Evolutionary conservation across 2,888 invertebrate species (phyloP).

Genomic region (Noctua janthina): DNA sequence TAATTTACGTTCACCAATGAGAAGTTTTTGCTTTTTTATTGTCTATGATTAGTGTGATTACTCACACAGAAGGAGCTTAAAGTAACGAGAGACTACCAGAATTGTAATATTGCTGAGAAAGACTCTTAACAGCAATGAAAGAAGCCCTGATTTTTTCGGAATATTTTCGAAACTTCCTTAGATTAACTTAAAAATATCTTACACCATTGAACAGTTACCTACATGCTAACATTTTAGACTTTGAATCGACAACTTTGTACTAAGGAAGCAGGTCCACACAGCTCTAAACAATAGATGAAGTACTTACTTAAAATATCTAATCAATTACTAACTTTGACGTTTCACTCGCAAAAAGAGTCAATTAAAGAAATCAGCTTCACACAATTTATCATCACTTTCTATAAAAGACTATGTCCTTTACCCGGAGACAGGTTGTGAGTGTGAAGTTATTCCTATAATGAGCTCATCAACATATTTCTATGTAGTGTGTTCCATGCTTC

Average conservation of each 20-base stretch:
- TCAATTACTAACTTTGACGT: neutral
- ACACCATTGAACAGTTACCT: neutral
- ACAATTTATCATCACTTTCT: conserved; percentile 45
- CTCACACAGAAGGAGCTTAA: neutral
- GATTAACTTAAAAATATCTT: neutral
- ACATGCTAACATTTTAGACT: neutral
- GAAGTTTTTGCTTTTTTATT: neutral
- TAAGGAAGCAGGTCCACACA: neutral
- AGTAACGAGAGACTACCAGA: neutral
- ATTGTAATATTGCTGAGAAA: neutral
- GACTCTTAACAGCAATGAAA: neutral
- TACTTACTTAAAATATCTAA: neutral
- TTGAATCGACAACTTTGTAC: neutral
- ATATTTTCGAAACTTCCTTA: neutral
- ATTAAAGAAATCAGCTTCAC: conserved; percentile 24
- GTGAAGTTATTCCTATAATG: conserved; percentile 64
- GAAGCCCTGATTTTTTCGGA: neutral
- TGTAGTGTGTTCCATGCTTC: conserved; percentile 43
- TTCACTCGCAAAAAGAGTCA: conserved; percentile 16
- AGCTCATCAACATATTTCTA: conserved; percentile 63
- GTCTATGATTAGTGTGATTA: neutral
- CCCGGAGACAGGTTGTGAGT: conserved; percentile 45
- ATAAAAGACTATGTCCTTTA: conserved; percentile 44
- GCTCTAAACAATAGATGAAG: neutral
- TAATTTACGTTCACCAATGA: neutral